A percentile compares a stretch with the other conserved stretches of the same genome.
These are phyloP conservation scores for Lottia gigantea DNA, from an alignment of 2,888 invertebrate genomes.

Conservation along the genomic window DNA sequence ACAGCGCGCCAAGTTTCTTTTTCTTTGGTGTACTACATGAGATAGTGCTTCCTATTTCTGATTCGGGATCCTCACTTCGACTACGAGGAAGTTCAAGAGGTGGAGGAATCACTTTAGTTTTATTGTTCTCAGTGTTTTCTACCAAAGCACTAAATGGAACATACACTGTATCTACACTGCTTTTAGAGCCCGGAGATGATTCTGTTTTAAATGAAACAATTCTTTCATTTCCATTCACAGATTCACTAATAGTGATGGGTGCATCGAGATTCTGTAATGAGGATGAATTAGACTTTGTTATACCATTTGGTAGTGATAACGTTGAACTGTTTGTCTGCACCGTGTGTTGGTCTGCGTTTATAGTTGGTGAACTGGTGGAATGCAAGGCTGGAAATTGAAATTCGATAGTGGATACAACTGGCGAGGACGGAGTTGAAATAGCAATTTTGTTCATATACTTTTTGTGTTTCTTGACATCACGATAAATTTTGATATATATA, in stretches of 20 bases:
- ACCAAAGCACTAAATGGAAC: background rate
- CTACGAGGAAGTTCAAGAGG: background rate
- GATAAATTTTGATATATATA: slow-evolving; percentile 42
- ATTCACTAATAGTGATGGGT: too few relatives aligned
- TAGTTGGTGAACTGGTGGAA: background rate
- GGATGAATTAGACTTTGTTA: too few relatives aligned
- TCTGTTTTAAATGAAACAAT: background rate
- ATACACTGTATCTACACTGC: background rate
- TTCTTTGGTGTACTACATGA: background rate
- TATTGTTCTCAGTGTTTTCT: background rate
- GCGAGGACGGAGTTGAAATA: background rate
- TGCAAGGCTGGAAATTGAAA: background rate
- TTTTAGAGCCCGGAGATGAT: background rate
- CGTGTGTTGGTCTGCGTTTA: background rate
- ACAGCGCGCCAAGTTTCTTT: background rate
- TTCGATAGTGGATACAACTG: background rate
- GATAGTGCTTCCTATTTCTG: background rate
- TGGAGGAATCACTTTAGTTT: background rate
- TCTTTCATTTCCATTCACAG: background rate
- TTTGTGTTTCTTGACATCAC: slow-evolving; percentile 27
- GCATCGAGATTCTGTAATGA: too few relatives aligned
- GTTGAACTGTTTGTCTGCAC: background rate
- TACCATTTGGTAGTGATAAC: background rate
- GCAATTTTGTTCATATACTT: slow-evolving; percentile 14
- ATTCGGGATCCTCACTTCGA: background rate